Evolutionary conservation across 2,888 invertebrate species (phyloP).

Genomic region (Agrotis segetum): DNA sequence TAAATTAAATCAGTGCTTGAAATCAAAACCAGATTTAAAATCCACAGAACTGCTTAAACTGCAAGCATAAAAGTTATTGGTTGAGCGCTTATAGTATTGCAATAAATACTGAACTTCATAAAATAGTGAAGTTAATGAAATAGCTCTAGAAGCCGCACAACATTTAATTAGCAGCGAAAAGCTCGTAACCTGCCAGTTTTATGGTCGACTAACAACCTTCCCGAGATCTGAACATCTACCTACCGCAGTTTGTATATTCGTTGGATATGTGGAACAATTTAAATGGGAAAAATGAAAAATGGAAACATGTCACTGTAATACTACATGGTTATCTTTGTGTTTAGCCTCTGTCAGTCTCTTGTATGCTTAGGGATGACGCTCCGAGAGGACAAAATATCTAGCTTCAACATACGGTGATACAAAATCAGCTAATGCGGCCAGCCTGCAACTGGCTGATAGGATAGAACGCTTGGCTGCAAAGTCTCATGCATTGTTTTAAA

Average conservation of each 20-base stretch:
- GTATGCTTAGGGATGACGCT: slow-evolving; percentile 9
- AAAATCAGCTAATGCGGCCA: slow-evolving; percentile 23
- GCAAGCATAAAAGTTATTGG: slow-evolving; percentile 5
- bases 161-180: slow-evolving; percentile 63
- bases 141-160: slow-evolving; percentile 47
- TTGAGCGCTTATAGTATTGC: slow-evolving; percentile 10
- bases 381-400: background rate
- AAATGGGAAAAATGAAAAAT: slow-evolving; percentile 44
- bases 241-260: slow-evolving; percentile 29
- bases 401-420: slow-evolving; percentile 18
- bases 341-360: slow-evolving; percentile 19
- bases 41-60: background rate
- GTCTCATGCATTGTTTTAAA: slow-evolving; percentile 34
- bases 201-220: slow-evolving; percentile 51
- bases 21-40: slow-evolving; percentile 9
- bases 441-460: slow-evolving; percentile 30
- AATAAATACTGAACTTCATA: slow-evolving; percentile 48
- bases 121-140: slow-evolving; percentile 42
- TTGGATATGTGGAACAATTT: slow-evolving; percentile 20
- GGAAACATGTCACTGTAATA: slow-evolving; percentile 20
- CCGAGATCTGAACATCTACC: slow-evolving; percentile 25
- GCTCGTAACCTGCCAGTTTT: slow-evolving; percentile 56
- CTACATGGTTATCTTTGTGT: slow-evolving; percentile 18
- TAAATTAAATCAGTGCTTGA: background rate
- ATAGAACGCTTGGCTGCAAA: slow-evolving; percentile 13